Base-by-base conservation (phyloP, 2,797 vertebrate genomes). In the Sandelia bainsii region DNA sequence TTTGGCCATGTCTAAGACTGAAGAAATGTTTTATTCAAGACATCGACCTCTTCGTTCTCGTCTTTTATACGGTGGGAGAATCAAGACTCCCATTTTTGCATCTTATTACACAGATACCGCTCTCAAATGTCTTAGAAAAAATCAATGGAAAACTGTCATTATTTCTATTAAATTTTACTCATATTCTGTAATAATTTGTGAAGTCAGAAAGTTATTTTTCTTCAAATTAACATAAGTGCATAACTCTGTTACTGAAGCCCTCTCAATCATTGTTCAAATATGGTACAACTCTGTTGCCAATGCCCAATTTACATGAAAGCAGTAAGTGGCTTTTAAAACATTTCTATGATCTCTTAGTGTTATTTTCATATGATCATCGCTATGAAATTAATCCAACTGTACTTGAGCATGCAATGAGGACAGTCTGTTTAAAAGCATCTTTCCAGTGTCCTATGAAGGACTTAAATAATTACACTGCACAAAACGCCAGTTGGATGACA, bases 1-100 rank as follows among this genome's bases (percentile, higher is more conserved):
- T 63, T 59, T 45, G 13, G 29, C 13, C 27, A 70, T 40, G 34
- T 1, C 32, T 8, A 23, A 29, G 32, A 58, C 14, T 53, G 25
- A 14, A n/a, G 22, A 8, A 37, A 53, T 34, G 27, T 64, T 48
- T 46, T 63, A 71, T 65, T 75, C 54, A 68, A 58, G 11, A 52
- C 54, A 13, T 39, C 6, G 23, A 22, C 17, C n/a, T 45, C 12
- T 59, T 45, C 63, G 23, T 46, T 52, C 16, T 32, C 69, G 16
- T 59, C 27, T 37, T 53, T 66, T 22, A 34, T 49, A 32, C 16
- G 6, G 19, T 37, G 17, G 52, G 23, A 68, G 67, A 59, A 42
- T 20, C 23, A 44, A 56, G 9, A 42, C 29, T 48, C 25, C 1
- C 19, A 20, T 56, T 27, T 27, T 6, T 20, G 9, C 5, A 4